These are phyloP conservation scores for Schizopygopsis malacanthus DNA, from an alignment of 2,797 vertebrate species.

Conservation along the genomic window DNA sequence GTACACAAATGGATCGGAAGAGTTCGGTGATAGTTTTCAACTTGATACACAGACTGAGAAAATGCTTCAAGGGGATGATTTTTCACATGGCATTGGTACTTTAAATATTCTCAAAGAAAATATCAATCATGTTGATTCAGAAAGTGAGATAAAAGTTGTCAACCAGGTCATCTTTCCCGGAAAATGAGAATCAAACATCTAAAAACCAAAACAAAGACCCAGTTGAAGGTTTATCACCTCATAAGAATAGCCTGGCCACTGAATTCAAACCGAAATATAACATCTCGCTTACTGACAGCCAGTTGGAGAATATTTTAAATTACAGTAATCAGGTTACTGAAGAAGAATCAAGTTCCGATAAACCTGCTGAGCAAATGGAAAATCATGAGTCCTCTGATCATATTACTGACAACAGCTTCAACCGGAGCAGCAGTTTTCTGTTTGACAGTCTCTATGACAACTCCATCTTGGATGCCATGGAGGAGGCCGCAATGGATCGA, in stretches of 20 bases:
- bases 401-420: constrained; percentile 76
- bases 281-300: constrained; percentile 89
- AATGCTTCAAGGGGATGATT: constrained; percentile 79
- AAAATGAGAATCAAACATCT: constrained; percentile 18
- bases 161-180: neutral
- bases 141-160: neutral
- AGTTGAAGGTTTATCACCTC: neutral
- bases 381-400: constrained; percentile 55
- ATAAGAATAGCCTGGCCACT: neutral
- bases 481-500: constrained; percentile 52
- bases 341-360: constrained; percentile 40
- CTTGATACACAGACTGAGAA: constrained; percentile 92
- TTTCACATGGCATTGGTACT: constrained; percentile 33
- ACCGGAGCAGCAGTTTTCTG: constrained; percentile 89
- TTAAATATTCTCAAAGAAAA: constrained; percentile 15
- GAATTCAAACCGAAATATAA: constrained; percentile 68
- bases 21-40: constrained; percentile 91
- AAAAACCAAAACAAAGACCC: constrained; percentile 18
- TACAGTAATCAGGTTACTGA: constrained; percentile 80
- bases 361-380: neutral
- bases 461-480: constrained; percentile 72
- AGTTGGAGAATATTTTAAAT: constrained; percentile 88
- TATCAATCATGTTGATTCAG: constrained; percentile 10
- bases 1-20: constrained; percentile 67
- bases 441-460: constrained; percentile 90